These are phyloP conservation scores for Polypterus bichir DNA, from an alignment of 2,113 vertebrate genomes.

Conservation along the genomic window DNA sequence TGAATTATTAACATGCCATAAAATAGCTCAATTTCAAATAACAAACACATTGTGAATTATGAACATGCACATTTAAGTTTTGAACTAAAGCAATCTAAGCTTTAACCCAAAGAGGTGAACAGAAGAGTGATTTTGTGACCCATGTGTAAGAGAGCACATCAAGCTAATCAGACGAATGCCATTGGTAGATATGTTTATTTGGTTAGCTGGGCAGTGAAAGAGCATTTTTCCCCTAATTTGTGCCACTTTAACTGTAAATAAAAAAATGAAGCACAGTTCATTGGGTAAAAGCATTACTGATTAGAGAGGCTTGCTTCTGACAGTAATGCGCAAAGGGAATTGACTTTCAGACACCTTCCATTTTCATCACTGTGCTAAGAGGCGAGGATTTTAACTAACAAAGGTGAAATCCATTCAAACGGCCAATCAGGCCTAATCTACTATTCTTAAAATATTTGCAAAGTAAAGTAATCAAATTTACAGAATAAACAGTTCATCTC, in stretches of 20 bases:
- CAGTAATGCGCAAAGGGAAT: neutral
- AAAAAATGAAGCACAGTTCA: conserved; percentile 10
- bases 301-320: neutral
- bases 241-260: conserved; percentile 12
- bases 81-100: no score
- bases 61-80: no score
- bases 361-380: neutral
- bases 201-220: conserved; percentile 8
- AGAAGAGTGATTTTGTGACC: neutral
- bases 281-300: neutral
- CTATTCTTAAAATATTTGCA: neutral
- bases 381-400: neutral
- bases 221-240: conserved; percentile 6
- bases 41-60: no score
- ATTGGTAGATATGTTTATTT: neutral
- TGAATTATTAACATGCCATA: no score
- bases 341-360: neutral
- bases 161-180: conserved; percentile 18
- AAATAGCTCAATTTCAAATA: no score
- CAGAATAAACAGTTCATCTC: neutral
- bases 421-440: neutral
- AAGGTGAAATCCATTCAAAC: neutral
- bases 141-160: conserved; percentile 8
- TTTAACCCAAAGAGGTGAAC: neutral
- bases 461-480: neutral